phyloP scores from a whole-genome alignment of 2,113 vertebrate species.

The Accipiter virgatus region DNA sequence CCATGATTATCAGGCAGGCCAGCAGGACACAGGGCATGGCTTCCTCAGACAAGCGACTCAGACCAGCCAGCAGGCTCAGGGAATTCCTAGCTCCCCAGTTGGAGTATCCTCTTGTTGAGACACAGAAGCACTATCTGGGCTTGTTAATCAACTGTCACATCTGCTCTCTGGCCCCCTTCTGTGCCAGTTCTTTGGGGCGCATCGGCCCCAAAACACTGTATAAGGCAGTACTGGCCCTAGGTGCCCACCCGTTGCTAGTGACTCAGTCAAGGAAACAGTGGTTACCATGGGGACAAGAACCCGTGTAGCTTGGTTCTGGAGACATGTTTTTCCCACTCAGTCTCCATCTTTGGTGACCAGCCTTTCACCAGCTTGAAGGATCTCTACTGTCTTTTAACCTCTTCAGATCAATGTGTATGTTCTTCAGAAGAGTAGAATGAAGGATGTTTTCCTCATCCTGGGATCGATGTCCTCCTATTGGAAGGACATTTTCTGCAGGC shows the following conservation, averaged over 20 bases:
- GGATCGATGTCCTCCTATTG: too few relatives aligned
- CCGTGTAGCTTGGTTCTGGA: not conserved
- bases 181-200: not conserved
- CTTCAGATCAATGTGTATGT: not conserved
- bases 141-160: not conserved
- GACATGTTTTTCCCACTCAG: accelerated
- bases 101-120: not conserved
- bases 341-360: not conserved
- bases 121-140: not conserved
- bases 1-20: accelerated
- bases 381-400: not conserved
- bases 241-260: not conserved
- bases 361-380: not conserved
- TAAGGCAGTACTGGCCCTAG: not conserved
- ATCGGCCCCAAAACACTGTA: not conserved
- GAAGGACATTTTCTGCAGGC: too few relatives aligned
- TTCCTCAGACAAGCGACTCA: accelerated
- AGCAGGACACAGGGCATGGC: not conserved
- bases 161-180: not conserved
- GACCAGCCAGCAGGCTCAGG: not conserved
- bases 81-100: accelerated
- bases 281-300: not conserved
- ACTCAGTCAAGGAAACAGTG: too few relatives aligned
- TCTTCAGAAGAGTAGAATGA: not conserved
- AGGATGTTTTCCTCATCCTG: not conserved